Base-by-base conservation (phyloP, 2,113 vertebrate species). In the Notarius quadriscutis region DNA sequence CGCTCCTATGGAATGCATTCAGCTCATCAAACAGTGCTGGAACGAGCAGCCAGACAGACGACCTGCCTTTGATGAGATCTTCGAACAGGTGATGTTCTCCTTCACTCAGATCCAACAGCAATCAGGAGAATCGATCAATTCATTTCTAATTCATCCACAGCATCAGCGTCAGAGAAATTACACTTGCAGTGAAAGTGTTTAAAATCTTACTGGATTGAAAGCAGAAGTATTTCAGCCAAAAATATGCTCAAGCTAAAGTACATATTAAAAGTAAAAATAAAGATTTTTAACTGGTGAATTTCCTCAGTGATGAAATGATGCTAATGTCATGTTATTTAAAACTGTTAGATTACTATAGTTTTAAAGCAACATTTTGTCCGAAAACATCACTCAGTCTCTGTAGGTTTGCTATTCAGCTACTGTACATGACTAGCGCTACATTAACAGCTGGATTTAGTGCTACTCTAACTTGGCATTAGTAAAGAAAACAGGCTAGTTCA, bases 11-110 rank as follows among this genome's bases (percentile, higher is more conserved):
- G 93, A 93, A 75, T 93, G 93, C 87, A 92, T 94, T 75, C 89
- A 92, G 77, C 85, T 93, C 60, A 92, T 94, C 88, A 94, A 88
- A 65, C 91, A 92, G 84, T 93, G 93, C 79, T 94, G 92, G 92
- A 93, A 90, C 12, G 93, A 94, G 82, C 91, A 93, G 85, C 89
- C 91, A 17, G 91, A 94, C 30, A 89, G 84, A 88, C 87, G 92
- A 34, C 91, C 90, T 6, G 65, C 79, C 62, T 93, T 93, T 48
- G 87, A 93, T 34, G 90, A 93, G 50, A 91, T 93, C 90, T 93
- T 92, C 53, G 90, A 94, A 86, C 91, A 92, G 87, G 92, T 93
- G 63, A 10, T 1, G 41, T 2, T 53, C 9, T 34, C 15, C 25
- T 74, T 51, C 41, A 10, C 69, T 60, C 22, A 27, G 15, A 22